These are phyloP conservation scores for Helicolenus hilgendorfi DNA, from an alignment of 2,797 vertebrate genomes.

Conservation along the genomic window DNA sequence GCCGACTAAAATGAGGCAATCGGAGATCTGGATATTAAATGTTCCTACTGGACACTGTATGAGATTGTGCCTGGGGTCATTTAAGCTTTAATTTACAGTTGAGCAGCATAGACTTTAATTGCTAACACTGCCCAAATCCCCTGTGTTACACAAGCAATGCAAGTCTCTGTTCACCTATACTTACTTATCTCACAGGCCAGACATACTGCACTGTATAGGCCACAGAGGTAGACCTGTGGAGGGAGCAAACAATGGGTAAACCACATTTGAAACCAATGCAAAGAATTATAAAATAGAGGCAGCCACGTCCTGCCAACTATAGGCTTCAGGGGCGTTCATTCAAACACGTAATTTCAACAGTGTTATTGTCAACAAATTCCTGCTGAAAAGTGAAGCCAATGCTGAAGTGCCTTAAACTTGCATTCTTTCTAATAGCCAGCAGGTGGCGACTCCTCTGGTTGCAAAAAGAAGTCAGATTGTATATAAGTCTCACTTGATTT, in stretches of 20 bases:
- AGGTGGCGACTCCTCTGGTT: too few species aligned
- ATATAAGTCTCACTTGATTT: too few species aligned
- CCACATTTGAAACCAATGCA: not conserved
- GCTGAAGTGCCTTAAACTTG: too few species aligned
- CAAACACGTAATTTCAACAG: not conserved
- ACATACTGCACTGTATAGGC: not conserved
- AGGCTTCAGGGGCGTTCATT: not conserved
- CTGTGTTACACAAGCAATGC: not conserved
- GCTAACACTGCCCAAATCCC: constrained; percentile 8
- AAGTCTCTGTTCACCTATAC: constrained; percentile 1
- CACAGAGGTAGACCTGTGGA: not conserved
- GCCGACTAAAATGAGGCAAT: constrained; percentile 72
- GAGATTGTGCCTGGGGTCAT: constrained; percentile 49
- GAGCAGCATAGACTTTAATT: constrained; percentile 28
- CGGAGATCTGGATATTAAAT: constrained; percentile 73
- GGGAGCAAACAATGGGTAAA: not conserved
- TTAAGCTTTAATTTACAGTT: constrained; percentile 67
- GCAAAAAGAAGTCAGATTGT: too few species aligned
- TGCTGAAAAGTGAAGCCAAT: too few species aligned
- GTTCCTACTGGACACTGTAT: constrained; percentile 53
- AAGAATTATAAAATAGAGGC: not conserved
- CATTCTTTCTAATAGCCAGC: too few species aligned
- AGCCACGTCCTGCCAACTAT: not conserved
- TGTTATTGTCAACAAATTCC: not conserved
- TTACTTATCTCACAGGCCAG: not conserved